Evolutionary conservation across 2,113 vertebrate genomes (phyloP), one percentile per base, ranked within the genome.

Genomic region (Ivindomyrus marchei): DNA sequence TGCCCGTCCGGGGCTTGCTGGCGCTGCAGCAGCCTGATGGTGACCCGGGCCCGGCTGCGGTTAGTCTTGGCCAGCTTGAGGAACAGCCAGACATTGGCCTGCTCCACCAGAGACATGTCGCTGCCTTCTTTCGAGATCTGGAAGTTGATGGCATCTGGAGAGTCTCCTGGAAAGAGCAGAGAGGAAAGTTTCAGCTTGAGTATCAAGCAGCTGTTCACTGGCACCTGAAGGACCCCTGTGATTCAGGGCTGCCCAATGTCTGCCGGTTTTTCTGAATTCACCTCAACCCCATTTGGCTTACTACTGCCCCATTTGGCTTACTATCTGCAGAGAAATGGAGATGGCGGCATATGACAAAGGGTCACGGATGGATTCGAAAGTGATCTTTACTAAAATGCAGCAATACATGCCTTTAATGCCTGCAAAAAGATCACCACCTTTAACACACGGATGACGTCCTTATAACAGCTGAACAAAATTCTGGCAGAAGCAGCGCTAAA

Each of bases 1-100:
- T 94, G 91, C 66, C 94, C 91, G 70, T 92, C 92, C 19, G 94
- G 56, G 91, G 80, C 92, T 80, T 96, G 95, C 80, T 94, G 95
- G 9, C 49, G 74, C 88, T 92, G 92, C n/a, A 93, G 91, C 31
- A 99, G 95, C 77, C 93, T 96, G 90, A 99, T 96, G 88, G 95
- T 97, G 90, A 98, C 97, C 95, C 98, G 98, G 90, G 97, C 95
- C 90, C 97, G 96, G 56, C 93, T 95, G 27, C 96, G 95, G 91
- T 94, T 98, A 86, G 96, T 96, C 92, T 97, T 98, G 3, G 96
- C 95, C 70, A 97, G 94, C 94, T 97, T 98, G 17, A 99, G 93
- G 91, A 99, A 99, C 85, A 99, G 96, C 98, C 98, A 99, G 45
- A 99, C 91, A 52, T 97, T 98, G 53, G 98, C 98, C 27, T 97